Percentiles rank a stretch among this genome's conserved stretches.
These are phyloP conservation scores for Lasioglossum morio DNA, from an alignment of 2,888 invertebrate species.

Conservation along the genomic window DNA sequence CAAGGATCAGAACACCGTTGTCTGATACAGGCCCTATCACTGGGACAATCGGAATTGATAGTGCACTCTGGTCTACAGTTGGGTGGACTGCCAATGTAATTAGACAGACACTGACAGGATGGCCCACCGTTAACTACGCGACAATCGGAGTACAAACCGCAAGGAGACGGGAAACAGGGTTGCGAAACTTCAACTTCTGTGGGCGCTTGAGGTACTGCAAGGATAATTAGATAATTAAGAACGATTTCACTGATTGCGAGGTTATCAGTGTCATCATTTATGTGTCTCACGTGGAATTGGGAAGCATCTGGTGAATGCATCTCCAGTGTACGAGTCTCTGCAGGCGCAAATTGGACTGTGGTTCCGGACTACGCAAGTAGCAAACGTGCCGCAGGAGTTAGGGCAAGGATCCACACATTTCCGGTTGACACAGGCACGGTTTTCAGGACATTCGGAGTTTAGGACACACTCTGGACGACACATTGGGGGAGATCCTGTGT, in stretches of 20 bases:
- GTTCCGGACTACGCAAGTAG: constrained; percentile 91
- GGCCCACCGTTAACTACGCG: constrained; percentile 87
- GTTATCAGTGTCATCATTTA: background rate
- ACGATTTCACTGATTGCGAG: background rate
- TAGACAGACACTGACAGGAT: constrained; percentile 88
- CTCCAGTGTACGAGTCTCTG: constrained; percentile 90
- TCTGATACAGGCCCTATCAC: constrained; percentile 90
- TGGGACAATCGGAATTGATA: constrained; percentile 90
- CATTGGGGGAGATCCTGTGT: constrained; percentile 90
- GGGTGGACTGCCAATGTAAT: constrained; percentile 89
- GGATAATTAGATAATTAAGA: background rate
- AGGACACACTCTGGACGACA: constrained; percentile 93
- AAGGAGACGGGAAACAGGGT: constrained; percentile 86
- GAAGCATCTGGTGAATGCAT: constrained; percentile 92
- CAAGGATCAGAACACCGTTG: constrained; percentile 92
- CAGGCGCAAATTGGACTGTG: constrained; percentile 94
- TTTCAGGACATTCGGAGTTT: constrained; percentile 92
- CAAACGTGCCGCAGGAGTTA: constrained; percentile 91
- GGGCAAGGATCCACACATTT: constrained; percentile 93
- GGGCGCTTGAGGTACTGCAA: constrained; percentile 69
- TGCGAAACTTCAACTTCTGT: constrained; percentile 68
- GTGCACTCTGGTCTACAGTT: constrained; percentile 86
- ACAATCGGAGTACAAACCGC: constrained; percentile 89
- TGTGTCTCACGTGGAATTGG: constrained; percentile 82
- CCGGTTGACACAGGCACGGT: constrained; percentile 92